A percentile compares a stretch with the other conserved stretches of the same genome.
Conservation (phyloP, 2,797 vertebrate species). For the Phataginus tricuspis region DNA sequence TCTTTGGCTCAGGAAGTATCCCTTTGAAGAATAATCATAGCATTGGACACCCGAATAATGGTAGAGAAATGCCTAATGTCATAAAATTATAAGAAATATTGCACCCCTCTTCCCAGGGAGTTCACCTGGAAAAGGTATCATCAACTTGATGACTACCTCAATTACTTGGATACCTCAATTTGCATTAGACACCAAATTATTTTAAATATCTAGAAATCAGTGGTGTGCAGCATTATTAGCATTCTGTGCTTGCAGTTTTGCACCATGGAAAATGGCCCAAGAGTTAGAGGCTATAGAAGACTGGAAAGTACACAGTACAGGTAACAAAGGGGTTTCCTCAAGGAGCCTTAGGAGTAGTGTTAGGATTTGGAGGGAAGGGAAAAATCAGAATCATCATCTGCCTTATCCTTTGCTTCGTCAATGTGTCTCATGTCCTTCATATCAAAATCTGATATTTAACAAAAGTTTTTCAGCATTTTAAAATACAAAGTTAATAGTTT, state of each 20-base stretch:
- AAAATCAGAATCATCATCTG: background rate
- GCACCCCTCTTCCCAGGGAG: background rate
- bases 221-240: background rate
- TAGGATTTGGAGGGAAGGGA: background rate
- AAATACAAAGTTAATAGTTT: slow-evolving; percentile 36
- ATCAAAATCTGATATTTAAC: slow-evolving; percentile 33
- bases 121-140: slow-evolving; percentile 9
- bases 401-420: slow-evolving; percentile 14
- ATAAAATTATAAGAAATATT: slow-evolving; percentile 36
- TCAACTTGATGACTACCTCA: background rate
- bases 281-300: background rate
- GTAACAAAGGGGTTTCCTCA: background rate
- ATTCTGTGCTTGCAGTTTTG: background rate
- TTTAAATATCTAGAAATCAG: slow-evolving; percentile 28
- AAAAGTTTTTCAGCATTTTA: background rate
- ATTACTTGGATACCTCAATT: background rate
- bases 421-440: background rate
- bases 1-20: background rate
- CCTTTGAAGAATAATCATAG: background rate
- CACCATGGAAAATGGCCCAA: background rate
- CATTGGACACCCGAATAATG: background rate
- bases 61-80: background rate
- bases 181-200: background rate
- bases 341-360: background rate
- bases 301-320: background rate